Base-by-base conservation (phyloP, 2,888 invertebrate species). In the Agrilus mali region DNA sequence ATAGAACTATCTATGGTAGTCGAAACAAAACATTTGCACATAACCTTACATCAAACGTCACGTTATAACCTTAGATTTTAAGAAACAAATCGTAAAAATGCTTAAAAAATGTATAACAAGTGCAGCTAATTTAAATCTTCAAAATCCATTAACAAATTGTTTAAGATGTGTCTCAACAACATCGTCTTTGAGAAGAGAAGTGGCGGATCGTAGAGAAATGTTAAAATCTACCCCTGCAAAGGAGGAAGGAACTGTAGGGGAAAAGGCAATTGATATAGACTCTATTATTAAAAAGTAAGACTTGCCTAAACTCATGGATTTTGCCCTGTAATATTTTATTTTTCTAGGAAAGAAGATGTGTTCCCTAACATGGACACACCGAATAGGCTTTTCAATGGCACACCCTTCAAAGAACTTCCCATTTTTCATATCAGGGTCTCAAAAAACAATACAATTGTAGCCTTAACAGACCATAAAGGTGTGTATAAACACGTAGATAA, bases 391-490 rank as follows among this genome's bases (percentile, higher is more conserved):
- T 86, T 88, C 57, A 74, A 85, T 60, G 90, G 89, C 1, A 66
- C 80, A 0, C 75, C 77, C 2, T 95, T 80, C 62, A 78, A 80
- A 60, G 80, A 90, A 38, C 60, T 95, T 40, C 92, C 92, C 0
- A 75, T 95, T 44, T 77, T 85, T 54, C 82, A 90, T 63, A 80
- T 96, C 38, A 75, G 81, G 58, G 83, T 87, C 0, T 79, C 84
- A 8, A 76, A 75, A 46, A 96, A 96, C 69, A 96, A 96, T 64
- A 94, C 95, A 8, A 82, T 93, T 44, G 72, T 95, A 45, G 72
- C 74, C 8, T 61, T 92, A 33, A 80, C 86, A 1, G 81, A 90
- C 64, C 59, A 69, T 46, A 74, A 74, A 61, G 89, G 89, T 65
- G 65, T 55, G 2, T 36, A 22, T 20, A 10, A 34, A 7, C 1